phyloP scores from a whole-genome alignment of 2,113 vertebrate genomes.

The Sylvicapra grimmia region DNA sequence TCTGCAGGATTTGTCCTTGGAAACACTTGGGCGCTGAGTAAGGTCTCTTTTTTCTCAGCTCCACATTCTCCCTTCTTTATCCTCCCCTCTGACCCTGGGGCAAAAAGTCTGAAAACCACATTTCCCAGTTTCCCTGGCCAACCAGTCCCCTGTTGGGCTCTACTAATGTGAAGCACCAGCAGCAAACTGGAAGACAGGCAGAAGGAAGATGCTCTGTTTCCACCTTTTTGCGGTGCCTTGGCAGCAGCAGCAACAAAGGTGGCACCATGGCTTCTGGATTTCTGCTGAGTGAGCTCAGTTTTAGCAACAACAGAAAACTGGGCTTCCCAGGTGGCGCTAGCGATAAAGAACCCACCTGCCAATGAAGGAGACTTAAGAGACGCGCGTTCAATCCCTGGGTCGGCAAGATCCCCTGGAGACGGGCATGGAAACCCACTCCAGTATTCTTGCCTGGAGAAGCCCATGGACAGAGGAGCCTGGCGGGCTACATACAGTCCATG shows the following conservation, averaged over 20 bases:
- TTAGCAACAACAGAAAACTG: not conserved
- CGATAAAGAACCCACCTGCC: not conserved
- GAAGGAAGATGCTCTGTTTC: not conserved
- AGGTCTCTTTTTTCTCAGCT: not conserved
- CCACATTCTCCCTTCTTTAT: not conserved
- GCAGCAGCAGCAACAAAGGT: not conserved
- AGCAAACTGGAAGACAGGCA: not conserved
- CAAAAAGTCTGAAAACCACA: not conserved
- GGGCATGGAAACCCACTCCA: not conserved
- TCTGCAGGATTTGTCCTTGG: not conserved
- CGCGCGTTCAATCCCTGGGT: fast-evolving
- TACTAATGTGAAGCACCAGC: not conserved
- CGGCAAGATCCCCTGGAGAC: not conserved
- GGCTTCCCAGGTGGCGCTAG: not conserved
- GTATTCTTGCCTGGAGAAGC: not conserved
- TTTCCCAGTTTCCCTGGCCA: not conserved
- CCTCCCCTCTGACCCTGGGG: not conserved
- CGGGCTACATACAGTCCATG: not conserved
- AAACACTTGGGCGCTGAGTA: not conserved
- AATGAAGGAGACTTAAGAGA: not conserved
- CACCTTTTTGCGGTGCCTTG: not conserved
- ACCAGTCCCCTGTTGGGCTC: not conserved
- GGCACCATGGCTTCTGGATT: not conserved
- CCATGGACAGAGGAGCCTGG: not conserved
- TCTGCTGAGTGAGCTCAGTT: not conserved